Evolutionary conservation across 2,797 vertebrate genomes (phyloP).

Genomic region (Pseudochromis fuscus): DNA sequence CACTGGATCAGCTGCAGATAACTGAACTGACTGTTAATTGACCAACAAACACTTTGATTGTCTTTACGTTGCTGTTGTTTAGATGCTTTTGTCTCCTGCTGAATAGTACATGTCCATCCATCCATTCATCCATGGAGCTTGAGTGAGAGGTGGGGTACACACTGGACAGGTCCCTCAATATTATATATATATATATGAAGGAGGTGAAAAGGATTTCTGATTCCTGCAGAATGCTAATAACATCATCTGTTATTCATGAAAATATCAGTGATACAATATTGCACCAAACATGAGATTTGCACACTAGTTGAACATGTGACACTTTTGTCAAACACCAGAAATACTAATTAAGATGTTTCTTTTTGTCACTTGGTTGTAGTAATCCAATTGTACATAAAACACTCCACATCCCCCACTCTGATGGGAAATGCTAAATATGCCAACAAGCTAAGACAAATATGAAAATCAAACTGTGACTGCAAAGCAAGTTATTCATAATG

Average conservation of each 20-base stretch:
- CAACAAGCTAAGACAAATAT: conserved; percentile 39
- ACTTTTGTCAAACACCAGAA: conserved; percentile 8
- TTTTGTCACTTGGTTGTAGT: conserved; percentile 11
- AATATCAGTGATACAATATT: neutral
- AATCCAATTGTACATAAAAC: conserved; percentile 33
- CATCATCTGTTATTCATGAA: neutral
- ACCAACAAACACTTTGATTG: conserved; percentile 26
- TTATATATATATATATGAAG: neutral
- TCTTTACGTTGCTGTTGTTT: conserved; percentile 13
- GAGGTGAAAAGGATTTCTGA: neutral
- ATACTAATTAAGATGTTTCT: conserved; percentile 37
- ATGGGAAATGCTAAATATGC: conserved; percentile 40
- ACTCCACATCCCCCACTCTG: conserved; percentile 22
- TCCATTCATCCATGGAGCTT: no score
- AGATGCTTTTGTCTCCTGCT: neutral
- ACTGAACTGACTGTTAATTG: conserved; percentile 31
- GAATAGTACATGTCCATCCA: neutral
- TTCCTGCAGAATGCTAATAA: neutral
- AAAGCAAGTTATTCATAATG: conserved; percentile 54
- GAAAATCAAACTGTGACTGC: conserved; percentile 43
- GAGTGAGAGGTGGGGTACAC: no score
- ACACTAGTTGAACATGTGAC: neutral
- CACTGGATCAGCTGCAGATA: conserved; percentile 37
- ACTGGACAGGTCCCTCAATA: no score
- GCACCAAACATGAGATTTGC: conserved; percentile 8